Conservation (phyloP, 2,888 invertebrate genomes). For the Eulithis prunata region DNA sequence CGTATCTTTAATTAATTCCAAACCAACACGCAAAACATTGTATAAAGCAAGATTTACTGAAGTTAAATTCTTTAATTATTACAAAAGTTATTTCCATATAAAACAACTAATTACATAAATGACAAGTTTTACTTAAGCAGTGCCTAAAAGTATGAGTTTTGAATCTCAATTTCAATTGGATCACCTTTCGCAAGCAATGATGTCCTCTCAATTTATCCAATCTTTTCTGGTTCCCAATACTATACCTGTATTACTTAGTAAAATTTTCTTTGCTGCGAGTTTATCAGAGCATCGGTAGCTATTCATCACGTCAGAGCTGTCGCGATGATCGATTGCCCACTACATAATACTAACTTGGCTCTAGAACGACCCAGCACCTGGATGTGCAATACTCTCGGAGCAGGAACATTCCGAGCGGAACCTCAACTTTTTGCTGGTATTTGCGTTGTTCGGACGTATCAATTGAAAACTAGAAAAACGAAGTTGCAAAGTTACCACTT, state of each 20-base stretch:
- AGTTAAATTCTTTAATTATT: too few species aligned
- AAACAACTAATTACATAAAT: too few species aligned
- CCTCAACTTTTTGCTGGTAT: neutral
- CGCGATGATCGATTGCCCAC: slow-evolving; percentile 61
- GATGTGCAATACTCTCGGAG: slow-evolving; percentile 2
- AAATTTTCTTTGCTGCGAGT: slow-evolving; percentile 38
- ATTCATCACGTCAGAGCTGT: slow-evolving; percentile 58
- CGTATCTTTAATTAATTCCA: slow-evolving; percentile 3
- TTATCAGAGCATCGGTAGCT: slow-evolving; percentile 56
- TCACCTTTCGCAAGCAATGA: too few species aligned
- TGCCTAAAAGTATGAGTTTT: too few species aligned
- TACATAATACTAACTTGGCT: slow-evolving; percentile 38
- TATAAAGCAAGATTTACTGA: too few species aligned
- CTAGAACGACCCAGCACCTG: slow-evolving; percentile 6
- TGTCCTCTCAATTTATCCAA: too few species aligned
- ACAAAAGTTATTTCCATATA: too few species aligned
- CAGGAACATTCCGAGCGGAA: neutral
- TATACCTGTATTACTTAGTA: neutral
- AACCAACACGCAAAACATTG: slow-evolving; percentile 9
- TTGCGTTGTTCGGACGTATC: neutral
- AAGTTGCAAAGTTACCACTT: neutral
- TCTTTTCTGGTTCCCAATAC: too few species aligned
- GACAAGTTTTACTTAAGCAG: too few species aligned
- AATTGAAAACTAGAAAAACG: neutral
- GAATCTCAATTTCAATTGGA: too few species aligned